Evolutionary conservation across 2,888 invertebrate species (phyloP).

Genomic region (Andrena fulva): DNA sequence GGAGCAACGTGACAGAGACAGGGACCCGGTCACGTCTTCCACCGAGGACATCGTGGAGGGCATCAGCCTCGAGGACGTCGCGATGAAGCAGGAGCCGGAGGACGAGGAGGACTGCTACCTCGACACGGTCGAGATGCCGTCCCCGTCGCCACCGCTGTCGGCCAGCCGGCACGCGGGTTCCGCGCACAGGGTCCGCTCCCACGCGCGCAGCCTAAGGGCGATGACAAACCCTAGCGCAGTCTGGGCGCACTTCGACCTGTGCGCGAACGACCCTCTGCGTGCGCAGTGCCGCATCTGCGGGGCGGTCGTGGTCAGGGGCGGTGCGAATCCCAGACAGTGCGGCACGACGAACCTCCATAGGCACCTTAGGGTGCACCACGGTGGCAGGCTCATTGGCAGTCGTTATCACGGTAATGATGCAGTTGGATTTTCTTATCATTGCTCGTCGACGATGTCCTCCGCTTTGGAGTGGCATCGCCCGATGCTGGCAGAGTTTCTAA

Average conservation of each 20-base stretch:
- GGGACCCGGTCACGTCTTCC: constrained; percentile 44
- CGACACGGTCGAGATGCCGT: constrained; percentile 72
- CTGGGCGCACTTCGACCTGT: constrained; percentile 84
- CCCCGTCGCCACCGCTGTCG: constrained; percentile 58
- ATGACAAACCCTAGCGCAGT: constrained; percentile 84
- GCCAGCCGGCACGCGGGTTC: constrained; percentile 40
- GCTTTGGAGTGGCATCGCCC: not conserved
- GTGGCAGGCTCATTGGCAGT: constrained; percentile 82
- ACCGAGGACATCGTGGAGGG: constrained; percentile 54
- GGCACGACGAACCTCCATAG: constrained; percentile 84
- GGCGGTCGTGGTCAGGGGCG: constrained; percentile 83
- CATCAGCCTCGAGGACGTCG: constrained; percentile 58
- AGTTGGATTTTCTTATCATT: not conserved
- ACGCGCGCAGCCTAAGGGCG: constrained; percentile 81
- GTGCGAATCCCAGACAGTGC: constrained; percentile 83
- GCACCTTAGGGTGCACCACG: constrained; percentile 83
- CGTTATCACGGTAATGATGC: constrained; percentile 81
- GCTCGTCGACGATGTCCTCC: not conserved
- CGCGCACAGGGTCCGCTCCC: constrained; percentile 79
- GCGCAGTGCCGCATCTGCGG: constrained; percentile 84
- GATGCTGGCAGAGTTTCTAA: too few relatives aligned
- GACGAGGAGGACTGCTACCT: constrained; percentile 80
- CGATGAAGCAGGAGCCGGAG: constrained; percentile 82
- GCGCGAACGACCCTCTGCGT: constrained; percentile 81
- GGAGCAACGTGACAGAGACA: constrained; percentile 47